These are phyloP conservation scores for Globia sparganii DNA, from an alignment of 2,888 invertebrate species.

Conservation along the genomic window DNA sequence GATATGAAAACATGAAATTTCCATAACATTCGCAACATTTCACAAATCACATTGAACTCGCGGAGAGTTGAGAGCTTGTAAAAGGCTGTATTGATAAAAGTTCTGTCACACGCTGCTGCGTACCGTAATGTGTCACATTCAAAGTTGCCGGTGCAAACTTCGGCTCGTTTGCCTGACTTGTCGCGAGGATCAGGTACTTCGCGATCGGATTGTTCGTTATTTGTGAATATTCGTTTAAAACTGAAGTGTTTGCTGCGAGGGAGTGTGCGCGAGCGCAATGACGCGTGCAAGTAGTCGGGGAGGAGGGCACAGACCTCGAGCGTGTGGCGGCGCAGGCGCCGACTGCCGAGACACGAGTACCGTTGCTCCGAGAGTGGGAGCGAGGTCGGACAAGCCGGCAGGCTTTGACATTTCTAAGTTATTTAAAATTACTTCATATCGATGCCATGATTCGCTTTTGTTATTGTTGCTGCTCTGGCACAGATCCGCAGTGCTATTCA, in stretches of 20 bases:
- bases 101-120: constrained; percentile 70
- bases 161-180: constrained; percentile 45
- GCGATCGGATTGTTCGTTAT: constrained; percentile 59
- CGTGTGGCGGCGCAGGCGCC: constrained; percentile 79
- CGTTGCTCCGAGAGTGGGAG: constrained; percentile 86
- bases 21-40: constrained; percentile 83
- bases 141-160: constrained; percentile 63
- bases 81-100: constrained; percentile 77
- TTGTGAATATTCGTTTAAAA: constrained; percentile 60
- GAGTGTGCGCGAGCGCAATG: constrained; percentile 74
- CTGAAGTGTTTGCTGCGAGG: constrained; percentile 45
- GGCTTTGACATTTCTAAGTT: constrained; percentile 87
- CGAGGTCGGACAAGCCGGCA: constrained; percentile 79
- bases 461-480: constrained; percentile 69
- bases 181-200: constrained; percentile 49
- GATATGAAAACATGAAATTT: constrained; percentile 78
- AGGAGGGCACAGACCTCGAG: constrained; percentile 87
- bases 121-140: constrained; percentile 73
- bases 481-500: constrained; percentile 42
- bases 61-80: constrained; percentile 73
- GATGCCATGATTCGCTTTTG: constrained; percentile 79
- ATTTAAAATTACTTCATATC: constrained; percentile 81
- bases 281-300: constrained; percentile 73
- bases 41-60: constrained; percentile 82
- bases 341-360: constrained; percentile 82